Evolutionary conservation across 2,113 vertebrate species (phyloP), one percentile per base, ranked within the genome.

Genomic region (Chamaea fasciata): DNA sequence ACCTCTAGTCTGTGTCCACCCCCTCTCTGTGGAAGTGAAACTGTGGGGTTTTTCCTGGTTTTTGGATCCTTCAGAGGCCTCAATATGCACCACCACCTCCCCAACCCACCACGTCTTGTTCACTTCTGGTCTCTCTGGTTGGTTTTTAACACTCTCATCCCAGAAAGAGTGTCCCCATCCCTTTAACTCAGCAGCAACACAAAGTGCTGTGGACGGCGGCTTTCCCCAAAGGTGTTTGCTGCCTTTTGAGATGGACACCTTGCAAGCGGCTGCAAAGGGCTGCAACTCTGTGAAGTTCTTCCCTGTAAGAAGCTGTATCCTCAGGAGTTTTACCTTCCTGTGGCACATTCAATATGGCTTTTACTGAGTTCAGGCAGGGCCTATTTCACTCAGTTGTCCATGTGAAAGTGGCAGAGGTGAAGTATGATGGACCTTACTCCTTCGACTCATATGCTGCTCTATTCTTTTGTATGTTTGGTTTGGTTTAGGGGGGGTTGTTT

Each of bases 1-100:
- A 13, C 30, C 46, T 86, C 90, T 7, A 1, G 57, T 95, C 71
- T 77, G 31, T 44, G 82, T 8, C 85, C 69, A n/a, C 75, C 90
- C 87, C 56, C 81, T 95, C 28, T 6, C 37, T 79, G 37, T 71
- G 89, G 85, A 90, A 93, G 44, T 86, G 87, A 86, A 90, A 90
- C 75, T 95, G 75, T 77, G 46, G 84, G 27, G 41, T 77, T 90
- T 74, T 95, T 94, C 71, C 87, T 83, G 37, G 37, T 15, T 83
- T 71, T 68, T 56, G 41, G 41, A 56, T 78, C 39, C 46, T 44
- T 86, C 82, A 33, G 9, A 69, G 86, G 50, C 33, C 75, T 89
- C 50, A 13, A 1, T 19, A n/a, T 35, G 62, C 37, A 57, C 53
- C 53, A 69, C 44, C 37, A 82, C 42, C 81, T 75, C 65, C 73